Percentiles rank a stretch among this genome's conserved stretches.
Evolutionary conservation across 1,140 invertebrate genomes (phyloP).

Genomic region (Eriosoma lanigerum): DNA sequence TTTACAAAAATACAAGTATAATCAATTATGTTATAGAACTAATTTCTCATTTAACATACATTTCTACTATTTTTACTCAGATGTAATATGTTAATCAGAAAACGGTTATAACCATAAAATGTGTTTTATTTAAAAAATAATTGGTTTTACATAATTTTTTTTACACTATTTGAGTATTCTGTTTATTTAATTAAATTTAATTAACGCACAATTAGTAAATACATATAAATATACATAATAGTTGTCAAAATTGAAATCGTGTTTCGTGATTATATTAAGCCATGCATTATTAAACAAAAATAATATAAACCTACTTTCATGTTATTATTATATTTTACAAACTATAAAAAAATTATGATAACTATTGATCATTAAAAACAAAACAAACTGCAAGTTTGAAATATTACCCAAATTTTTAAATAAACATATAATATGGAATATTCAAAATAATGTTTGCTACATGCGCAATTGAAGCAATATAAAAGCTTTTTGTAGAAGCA

Average conservation of each 20-base stretch:
- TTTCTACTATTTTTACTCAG: no score
- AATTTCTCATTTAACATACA: no score
- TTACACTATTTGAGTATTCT: not conserved
- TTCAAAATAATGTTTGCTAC: not conserved
- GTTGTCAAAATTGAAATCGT: conserved; percentile 34
- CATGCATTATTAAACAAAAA: conserved; percentile 31
- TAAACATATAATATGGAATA: not conserved
- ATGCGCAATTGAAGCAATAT: not conserved
- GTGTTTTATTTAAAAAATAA: not conserved
- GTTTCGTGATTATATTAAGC: not conserved
- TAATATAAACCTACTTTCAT: conserved; percentile 2
- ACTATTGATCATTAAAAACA: not conserved
- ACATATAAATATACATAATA: not conserved
- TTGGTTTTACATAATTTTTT: not conserved
- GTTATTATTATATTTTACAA: conserved; percentile 14
- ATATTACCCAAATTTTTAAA: conserved; percentile 13
- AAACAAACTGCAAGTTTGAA: not conserved
- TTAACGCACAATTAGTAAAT: not conserved
- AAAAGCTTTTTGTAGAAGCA: conserved; percentile 13
- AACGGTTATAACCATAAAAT: not conserved
- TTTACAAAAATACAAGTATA: no score
- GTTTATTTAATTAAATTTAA: not conserved
- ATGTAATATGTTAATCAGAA: not conserved
- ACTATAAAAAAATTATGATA: not conserved
- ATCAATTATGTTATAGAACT: no score